Percentiles rank a stretch among this genome's conserved stretches.
Conservation (phyloP, 2,113 vertebrate species). For the Fulica atra region DNA sequence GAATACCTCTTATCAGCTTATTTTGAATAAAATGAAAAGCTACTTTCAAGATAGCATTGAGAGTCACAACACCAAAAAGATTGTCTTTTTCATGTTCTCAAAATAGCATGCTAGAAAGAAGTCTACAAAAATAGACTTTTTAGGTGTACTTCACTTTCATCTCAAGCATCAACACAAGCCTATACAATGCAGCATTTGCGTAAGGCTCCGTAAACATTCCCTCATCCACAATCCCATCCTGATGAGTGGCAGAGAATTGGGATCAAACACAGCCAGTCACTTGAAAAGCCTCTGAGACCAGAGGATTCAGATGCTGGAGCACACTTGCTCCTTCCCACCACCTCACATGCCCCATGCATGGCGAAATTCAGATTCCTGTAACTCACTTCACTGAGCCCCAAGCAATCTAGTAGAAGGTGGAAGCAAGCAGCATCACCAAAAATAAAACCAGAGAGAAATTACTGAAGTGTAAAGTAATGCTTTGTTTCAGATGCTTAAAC, state of each 20-base stretch:
- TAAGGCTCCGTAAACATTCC: neutral
- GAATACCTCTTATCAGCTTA: neutral
- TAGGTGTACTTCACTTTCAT: constrained; percentile 38
- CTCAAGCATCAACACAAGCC: neutral
- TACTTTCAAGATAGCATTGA: constrained; percentile 15
- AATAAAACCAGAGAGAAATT: neutral
- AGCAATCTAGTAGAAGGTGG: neutral
- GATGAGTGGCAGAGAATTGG: neutral
- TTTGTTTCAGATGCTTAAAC: neutral
- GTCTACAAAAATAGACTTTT: constrained; percentile 4
- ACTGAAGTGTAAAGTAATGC: neutral
- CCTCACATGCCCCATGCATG: rapidly evolving
- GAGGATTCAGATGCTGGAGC: neutral
- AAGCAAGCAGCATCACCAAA: constrained; percentile 3
- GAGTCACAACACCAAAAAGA: constrained; percentile 7
- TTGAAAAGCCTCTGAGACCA: neutral
- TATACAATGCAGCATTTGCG: neutral
- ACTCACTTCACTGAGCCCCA: neutral
- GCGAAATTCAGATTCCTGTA: neutral
- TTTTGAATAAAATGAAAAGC: neutral
- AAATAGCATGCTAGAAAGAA: constrained; percentile 4
- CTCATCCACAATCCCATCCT: neutral
- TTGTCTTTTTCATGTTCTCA: constrained; percentile 22
- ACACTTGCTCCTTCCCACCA: neutral
- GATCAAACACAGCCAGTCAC: neutral